Percentiles rank a stretch among this genome's conserved stretches.
Evolutionary conservation across 2,113 vertebrate genomes (phyloP).

Genomic region (Cairina moschata): DNA sequence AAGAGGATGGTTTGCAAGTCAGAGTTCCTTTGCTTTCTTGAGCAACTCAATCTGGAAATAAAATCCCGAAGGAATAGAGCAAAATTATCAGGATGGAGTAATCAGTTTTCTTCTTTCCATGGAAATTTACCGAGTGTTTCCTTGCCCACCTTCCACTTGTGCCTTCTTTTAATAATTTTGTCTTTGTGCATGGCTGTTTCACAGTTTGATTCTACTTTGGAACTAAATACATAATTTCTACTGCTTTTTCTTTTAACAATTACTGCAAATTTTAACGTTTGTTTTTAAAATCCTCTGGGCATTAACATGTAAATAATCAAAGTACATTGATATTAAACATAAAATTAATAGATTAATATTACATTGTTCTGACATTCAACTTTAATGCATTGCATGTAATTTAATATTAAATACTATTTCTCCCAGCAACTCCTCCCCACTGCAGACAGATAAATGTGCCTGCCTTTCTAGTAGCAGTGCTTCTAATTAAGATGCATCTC

Average conservation of each 20-base stretch:
- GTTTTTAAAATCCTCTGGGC: neutral
- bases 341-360: neutral
- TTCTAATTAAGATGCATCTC: neutral
- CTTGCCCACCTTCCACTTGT: neutral
- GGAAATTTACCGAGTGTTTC: neutral
- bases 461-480: neutral
- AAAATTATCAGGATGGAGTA: neutral
- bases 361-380: neutral
- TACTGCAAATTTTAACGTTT: neutral
- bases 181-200: neutral
- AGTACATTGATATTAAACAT: neutral
- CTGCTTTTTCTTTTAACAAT: neutral
- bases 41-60: neutral
- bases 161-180: neutral
- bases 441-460: accelerated
- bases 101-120: neutral
- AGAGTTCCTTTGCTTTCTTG: neutral
- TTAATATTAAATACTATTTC: neutral
- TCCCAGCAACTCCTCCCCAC: neutral
- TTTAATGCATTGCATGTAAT: neutral
- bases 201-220: neutral
- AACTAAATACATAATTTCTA: neutral
- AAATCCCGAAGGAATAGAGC: neutral
- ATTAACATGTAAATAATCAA: neutral
- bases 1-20: neutral